Evolutionary conservation across 2,797 vertebrate species (phyloP).

Genomic region (Gobionotothen gibberifrons): DNA sequence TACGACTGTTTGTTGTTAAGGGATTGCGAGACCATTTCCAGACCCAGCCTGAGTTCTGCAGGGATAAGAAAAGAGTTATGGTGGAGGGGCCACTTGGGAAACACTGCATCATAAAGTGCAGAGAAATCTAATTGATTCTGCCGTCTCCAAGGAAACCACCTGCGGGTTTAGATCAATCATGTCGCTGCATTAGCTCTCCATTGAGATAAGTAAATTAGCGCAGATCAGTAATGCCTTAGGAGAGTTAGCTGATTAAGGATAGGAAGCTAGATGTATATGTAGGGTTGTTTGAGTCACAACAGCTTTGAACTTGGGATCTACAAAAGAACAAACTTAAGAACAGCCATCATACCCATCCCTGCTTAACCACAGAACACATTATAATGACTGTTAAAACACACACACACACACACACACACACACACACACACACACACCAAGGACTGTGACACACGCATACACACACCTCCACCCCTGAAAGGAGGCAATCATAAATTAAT

Average conservation of each 20-base stretch:
- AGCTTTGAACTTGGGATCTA: conserved; percentile 5
- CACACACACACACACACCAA: too few species aligned
- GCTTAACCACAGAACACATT: too few species aligned
- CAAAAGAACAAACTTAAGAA: neutral
- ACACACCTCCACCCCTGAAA: too few species aligned
- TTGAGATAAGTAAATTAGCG: conserved; percentile 63
- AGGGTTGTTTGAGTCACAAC: conserved; percentile 3
- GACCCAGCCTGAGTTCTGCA: conserved; percentile 31
- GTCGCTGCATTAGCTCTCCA: conserved; percentile 65
- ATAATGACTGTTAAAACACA: too few species aligned
- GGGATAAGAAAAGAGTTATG: conserved; percentile 58
- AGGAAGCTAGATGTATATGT: neutral
- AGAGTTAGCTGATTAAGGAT: conserved; percentile 22
- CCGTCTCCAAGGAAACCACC: conserved; percentile 73
- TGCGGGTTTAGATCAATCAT: conserved; percentile 72
- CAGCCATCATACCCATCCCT: too few species aligned
- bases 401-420: too few species aligned
- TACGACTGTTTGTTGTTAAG: conserved; percentile 37
- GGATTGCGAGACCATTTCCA: conserved; percentile 46
- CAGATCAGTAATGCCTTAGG: conserved; percentile 52
- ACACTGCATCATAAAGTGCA: conserved; percentile 51
- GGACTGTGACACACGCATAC: too few species aligned
- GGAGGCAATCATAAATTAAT: too few species aligned
- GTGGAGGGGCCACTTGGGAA: conserved; percentile 45
- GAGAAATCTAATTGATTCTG: conserved; percentile 74